Conservation (phyloP, 2,113 vertebrate species). For the Excalfactoria chinensis region DNA sequence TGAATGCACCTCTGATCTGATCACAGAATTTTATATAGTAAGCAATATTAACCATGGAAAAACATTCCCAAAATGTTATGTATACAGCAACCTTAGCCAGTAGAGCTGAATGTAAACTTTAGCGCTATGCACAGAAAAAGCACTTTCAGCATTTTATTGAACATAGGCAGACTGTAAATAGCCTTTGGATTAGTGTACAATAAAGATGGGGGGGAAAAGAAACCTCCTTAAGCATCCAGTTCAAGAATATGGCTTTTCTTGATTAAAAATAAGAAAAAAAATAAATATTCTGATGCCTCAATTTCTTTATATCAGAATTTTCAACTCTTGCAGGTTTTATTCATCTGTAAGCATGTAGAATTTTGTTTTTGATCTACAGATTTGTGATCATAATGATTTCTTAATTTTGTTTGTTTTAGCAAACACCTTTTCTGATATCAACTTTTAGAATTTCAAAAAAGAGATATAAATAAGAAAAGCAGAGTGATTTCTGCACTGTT, state of each 20-base stretch:
- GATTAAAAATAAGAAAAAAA: background rate
- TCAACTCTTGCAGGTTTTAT: background rate
- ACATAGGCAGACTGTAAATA: background rate
- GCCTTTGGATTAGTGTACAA: background rate
- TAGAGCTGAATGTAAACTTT: background rate
- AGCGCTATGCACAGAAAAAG: background rate
- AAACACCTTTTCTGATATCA: background rate
- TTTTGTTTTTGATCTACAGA: background rate
- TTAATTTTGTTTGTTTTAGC: background rate
- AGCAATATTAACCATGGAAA: background rate
- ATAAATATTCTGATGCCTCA: background rate
- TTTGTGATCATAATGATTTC: background rate
- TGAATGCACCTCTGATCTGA: background rate
- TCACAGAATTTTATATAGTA: background rate
- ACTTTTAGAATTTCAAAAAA: background rate
- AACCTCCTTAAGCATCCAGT: background rate
- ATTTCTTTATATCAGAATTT: background rate
- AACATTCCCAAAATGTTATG: background rate
- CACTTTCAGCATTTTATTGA: background rate
- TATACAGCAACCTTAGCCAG: background rate
- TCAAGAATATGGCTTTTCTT: background rate
- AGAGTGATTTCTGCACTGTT: background rate
- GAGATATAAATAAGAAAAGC: background rate
- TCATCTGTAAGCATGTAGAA: background rate
- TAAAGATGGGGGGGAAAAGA: background rate